Base-by-base conservation (phyloP, 1,140 invertebrate species). In the Euglossa dilemma region DNA sequence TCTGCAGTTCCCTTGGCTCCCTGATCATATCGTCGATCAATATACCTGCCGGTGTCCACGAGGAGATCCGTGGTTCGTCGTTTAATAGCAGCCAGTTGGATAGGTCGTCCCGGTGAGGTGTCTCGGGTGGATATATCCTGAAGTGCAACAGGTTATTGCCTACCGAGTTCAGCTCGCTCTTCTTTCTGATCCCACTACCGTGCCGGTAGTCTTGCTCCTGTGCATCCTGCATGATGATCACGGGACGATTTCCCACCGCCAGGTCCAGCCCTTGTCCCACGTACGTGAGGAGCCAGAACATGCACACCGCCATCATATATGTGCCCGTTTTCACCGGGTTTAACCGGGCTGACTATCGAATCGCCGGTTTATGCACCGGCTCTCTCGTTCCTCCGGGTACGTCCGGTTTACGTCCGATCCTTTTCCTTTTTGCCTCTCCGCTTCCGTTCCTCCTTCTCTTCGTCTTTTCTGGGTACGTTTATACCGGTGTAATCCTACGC, bases 201-300 rank as follows among this genome's bases (percentile, higher is more conserved):
- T 89, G 85, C n/a, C 82, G 80, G 79, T 89, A 89, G 74, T 88
- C 90, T 61, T 89, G 87, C 2, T 73, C 75, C 57, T 80, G 77
- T 54, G 72, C 36, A 2, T 61, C 88, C 52, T 91, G 81, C 78
- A 89, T 85, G 63, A 90, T 82, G 85, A 86, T 87, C 57, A 88
- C 84, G 11, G 90, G 91, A 54, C 91, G 90, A 86, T 91, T 91
- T 36, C 85, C 91, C 64, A 92, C 81, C 50, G 87, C 87, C n/a
- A 92, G 73, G 47, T 91, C 91, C 63, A 92, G 85, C n/a, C 91
- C 91, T 36, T 92, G 79, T 86, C 92, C 91, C 76, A 91, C 91
- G 87, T 91, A 93, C 64, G 89, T 91, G 71, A 92, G 87, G 54
- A 93, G 83, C 90, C 90, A 92, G 79, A 93, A 86, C 80, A 91